Conservation (phyloP, 2,888 invertebrate species). For the Lysandra coridon region DNA sequence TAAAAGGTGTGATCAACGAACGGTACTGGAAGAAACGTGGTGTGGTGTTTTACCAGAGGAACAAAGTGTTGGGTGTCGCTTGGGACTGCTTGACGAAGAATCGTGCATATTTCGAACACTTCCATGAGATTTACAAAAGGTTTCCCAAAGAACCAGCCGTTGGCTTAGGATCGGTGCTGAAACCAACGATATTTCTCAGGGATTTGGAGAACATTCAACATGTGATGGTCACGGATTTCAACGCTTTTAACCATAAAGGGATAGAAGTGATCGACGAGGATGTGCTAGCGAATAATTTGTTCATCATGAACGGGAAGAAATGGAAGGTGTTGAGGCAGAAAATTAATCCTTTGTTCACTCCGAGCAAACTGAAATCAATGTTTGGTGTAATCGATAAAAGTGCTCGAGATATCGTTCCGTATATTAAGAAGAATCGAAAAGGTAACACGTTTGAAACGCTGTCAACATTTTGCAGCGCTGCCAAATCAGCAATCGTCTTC, state of each 20-base stretch:
- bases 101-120: conserved; percentile 50
- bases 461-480: conserved; percentile 51
- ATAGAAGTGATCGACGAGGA: conserved; percentile 48
- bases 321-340: conserved; percentile 63
- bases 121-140: conserved; percentile 50
- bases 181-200: conserved; percentile 42
- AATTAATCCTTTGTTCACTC: conserved; percentile 60
- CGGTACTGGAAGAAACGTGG: conserved; percentile 56
- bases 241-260: conserved; percentile 54
- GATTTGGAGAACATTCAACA: conserved; percentile 40
- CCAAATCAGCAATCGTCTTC: conserved; percentile 61
- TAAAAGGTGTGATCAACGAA: conserved; percentile 46
- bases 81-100: conserved; percentile 49
- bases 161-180: conserved; percentile 45
- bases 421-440: conserved; percentile 49
- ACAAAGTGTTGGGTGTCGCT: conserved; percentile 49
- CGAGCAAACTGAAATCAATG: conserved; percentile 60
- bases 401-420: conserved; percentile 53
- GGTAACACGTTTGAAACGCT: conserved; percentile 46
- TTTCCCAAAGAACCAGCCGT: conserved; percentile 52
- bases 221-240: conserved; percentile 46
- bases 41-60: conserved; percentile 48
- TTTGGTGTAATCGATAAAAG: conserved; percentile 59
- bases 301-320: conserved; percentile 50
- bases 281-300: conserved; percentile 51